phyloP scores from a whole-genome alignment of 2,888 invertebrate species.

The Ichneumon xanthorius region DNA sequence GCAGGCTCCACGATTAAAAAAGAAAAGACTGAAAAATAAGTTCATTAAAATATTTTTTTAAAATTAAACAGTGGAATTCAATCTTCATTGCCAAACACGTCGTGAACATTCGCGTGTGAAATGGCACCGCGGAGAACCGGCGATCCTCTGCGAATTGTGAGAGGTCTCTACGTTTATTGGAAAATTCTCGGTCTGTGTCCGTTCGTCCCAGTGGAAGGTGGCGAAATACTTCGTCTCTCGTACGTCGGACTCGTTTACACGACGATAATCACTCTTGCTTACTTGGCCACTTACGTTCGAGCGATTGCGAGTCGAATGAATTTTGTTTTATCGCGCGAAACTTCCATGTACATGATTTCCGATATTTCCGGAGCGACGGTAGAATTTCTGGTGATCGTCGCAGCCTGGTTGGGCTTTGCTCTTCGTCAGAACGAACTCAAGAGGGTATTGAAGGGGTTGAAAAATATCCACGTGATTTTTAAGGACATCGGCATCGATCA shows the following conservation, averaged over 20 bases:
- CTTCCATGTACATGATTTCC: constrained; percentile 43
- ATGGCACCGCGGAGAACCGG: not conserved
- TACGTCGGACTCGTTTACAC: constrained; percentile 48
- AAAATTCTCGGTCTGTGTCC: constrained; percentile 66
- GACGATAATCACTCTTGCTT: constrained; percentile 31
- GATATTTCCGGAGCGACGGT: constrained; percentile 53
- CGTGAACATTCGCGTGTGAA: not conserved
- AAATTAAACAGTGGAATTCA: not conserved
- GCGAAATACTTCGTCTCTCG: constrained; percentile 34
- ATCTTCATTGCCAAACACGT: not conserved
- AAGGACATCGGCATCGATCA: constrained; percentile 28
- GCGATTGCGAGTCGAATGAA: constrained; percentile 34
- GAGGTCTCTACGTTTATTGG: constrained; percentile 41
- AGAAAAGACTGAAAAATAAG: not conserved
- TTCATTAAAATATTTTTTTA: not conserved
- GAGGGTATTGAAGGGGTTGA: constrained; percentile 23
- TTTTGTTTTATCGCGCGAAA: constrained; percentile 44
- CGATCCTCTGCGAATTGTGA: not conserved
- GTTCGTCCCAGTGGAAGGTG: constrained; percentile 43
- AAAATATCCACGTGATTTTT: not conserved
- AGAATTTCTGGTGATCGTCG: constrained; percentile 56
- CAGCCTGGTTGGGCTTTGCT: constrained; percentile 37
- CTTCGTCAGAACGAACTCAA: constrained; percentile 26
- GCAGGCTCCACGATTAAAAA: not conserved
- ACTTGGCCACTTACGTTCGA: constrained; percentile 16